A percentile compares a stretch with the other conserved stretches of the same genome.
Conservation (phyloP, 2,888 invertebrate species). For the Incurvaria masculella region DNA sequence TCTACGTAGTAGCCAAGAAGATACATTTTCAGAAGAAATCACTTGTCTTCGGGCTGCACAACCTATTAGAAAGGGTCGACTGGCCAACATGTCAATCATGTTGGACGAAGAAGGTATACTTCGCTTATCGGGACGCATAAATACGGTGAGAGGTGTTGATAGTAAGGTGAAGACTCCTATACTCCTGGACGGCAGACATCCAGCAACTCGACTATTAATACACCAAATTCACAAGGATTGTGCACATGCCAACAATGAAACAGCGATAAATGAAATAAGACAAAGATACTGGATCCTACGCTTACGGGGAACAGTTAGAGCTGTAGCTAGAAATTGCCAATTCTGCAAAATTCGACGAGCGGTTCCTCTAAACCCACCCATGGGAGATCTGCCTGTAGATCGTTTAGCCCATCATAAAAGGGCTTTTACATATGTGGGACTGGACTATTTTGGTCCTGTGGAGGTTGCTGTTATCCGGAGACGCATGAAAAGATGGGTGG, state of each 20-base stretch:
- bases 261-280: background rate
- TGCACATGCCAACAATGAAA: constrained; percentile 1
- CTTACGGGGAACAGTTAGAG: background rate
- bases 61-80: too few species aligned
- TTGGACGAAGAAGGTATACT: too few species aligned
- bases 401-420: constrained; percentile 1
- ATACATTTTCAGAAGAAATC: too few species aligned
- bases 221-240: background rate
- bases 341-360: background rate
- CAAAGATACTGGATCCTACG: background rate
- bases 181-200: too few species aligned
- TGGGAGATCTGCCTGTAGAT: constrained; percentile 2
- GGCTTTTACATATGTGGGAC: constrained; percentile 4
- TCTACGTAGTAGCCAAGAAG: too few species aligned
- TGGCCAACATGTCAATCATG: too few species aligned
- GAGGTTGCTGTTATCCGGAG: constrained; percentile 3
- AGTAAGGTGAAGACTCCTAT: too few species aligned
- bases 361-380: background rate
- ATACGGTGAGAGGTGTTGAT: too few species aligned
- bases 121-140: too few species aligned
- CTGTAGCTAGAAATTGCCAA: background rate
- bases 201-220: background rate
- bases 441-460: constrained; percentile 9
- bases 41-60: too few species aligned
- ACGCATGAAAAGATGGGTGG: constrained; percentile 2